phyloP scores from a whole-genome alignment of 2,888 invertebrate species.

The Lepidochrysops patricia region DNA sequence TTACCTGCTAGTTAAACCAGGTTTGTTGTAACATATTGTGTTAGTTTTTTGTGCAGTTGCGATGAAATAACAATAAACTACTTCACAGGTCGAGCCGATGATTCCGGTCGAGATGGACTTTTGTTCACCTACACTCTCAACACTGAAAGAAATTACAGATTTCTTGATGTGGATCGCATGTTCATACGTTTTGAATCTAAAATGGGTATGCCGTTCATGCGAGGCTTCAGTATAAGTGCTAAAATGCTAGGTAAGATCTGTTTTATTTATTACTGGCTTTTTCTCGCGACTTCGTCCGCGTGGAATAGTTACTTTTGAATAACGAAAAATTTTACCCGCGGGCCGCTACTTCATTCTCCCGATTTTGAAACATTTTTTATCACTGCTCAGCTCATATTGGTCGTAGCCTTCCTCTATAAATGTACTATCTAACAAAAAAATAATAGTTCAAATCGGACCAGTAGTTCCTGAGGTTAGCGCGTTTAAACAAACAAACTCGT shows the following conservation, averaged over 20 bases:
- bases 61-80: not conserved
- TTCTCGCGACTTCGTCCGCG: no score
- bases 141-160: constrained; percentile 42
- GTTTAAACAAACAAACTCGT: no score
- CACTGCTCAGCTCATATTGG: no score
- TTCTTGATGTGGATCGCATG: constrained; percentile 46
- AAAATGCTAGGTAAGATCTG: constrained; percentile 47
- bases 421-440: no score
- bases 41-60: not conserved
- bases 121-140: constrained; percentile 46
- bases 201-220: constrained; percentile 28
- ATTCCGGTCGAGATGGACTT: constrained; percentile 40
- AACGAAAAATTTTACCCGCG: no score
- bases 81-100: constrained; percentile 44
- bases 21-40: constrained; percentile 22
- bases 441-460: no score
- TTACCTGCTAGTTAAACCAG: constrained; percentile 59
- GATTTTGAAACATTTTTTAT: no score
- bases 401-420: no score
- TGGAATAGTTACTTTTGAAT: no score
- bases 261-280: no score
- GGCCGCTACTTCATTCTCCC: no score
- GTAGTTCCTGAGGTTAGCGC: no score
- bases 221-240: constrained; percentile 48
- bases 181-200: constrained; percentile 49